Percentiles rank a stretch among this genome's conserved stretches.
These are phyloP conservation scores for Diabrotica balteata DNA, from an alignment of 2,888 invertebrate genomes.

Conservation along the genomic window DNA sequence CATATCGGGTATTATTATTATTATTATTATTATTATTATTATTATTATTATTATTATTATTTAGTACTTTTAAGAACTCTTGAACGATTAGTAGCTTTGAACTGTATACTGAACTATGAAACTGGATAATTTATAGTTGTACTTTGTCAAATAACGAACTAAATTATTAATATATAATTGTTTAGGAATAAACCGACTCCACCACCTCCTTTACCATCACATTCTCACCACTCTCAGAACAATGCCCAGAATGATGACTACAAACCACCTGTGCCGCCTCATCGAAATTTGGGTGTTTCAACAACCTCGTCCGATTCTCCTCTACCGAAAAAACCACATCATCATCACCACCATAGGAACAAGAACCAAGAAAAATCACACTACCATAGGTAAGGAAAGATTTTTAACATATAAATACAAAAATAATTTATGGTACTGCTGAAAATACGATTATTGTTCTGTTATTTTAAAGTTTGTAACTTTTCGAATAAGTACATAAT, in stretches of 20 bases:
- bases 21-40: too few relatives aligned
- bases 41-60: too few relatives aligned
- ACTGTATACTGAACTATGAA: too few relatives aligned
- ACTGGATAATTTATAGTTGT: too few relatives aligned
- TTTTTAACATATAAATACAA: too few relatives aligned
- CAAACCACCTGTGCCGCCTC: conserved; percentile 88
- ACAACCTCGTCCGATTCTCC: conserved; percentile 54
- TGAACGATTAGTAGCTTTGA: too few relatives aligned
- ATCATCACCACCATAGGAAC: conserved; percentile 60
- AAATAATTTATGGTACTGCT: too few relatives aligned
- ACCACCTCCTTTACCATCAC: conserved; percentile 62
- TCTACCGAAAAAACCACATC: conserved; percentile 56
- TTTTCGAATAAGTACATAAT: too few relatives aligned
- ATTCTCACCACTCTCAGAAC: conserved; percentile 39
- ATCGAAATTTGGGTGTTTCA: conserved; percentile 74
- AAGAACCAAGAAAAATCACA: conserved; percentile 50
- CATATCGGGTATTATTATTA: too few relatives aligned
- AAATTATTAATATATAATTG: conserved; percentile 13
- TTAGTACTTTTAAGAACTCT: too few relatives aligned
- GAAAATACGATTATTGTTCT: neutral
- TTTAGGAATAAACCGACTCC: conserved; percentile 56
- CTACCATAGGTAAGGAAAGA: conserved; percentile 31
- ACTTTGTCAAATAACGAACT: too few relatives aligned
- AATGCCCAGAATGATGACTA: conserved; percentile 67
- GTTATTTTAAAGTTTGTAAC: too few relatives aligned